Evolutionary conservation across 1,140 invertebrate genomes (phyloP).

Genomic region (Melipona quadrifasciata): DNA sequence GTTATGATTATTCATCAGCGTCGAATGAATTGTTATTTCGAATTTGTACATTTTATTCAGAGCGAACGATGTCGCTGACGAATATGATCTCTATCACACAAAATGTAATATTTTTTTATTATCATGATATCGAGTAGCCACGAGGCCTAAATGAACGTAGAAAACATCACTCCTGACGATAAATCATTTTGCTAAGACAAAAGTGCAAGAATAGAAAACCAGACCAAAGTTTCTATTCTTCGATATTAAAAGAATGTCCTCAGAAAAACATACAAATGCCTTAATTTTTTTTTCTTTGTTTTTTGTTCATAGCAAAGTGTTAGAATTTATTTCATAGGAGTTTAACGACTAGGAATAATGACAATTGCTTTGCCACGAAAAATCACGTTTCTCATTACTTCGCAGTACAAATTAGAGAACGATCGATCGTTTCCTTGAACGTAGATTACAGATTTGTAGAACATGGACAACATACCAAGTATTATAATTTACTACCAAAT

Average conservation of each 20-base stretch:
- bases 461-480: conserved; percentile 26
- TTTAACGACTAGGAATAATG: background rate
- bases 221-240: conserved; percentile 3
- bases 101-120: conserved; percentile 35
- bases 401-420: conserved; percentile 31
- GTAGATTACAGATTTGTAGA: background rate
- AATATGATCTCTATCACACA: conserved; percentile 36
- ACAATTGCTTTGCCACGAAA: background rate
- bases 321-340: conserved; percentile 22
- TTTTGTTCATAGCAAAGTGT: conserved; percentile 10
- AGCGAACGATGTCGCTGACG: background rate
- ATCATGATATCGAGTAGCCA: background rate
- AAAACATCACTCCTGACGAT: background rate
- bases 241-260: background rate
- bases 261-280: conserved; percentile 17
- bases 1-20: conserved; percentile 39
- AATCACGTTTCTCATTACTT: conserved; percentile 9
- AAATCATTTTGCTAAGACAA: background rate
- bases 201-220: background rate
- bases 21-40: background rate
- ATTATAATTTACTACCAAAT: conserved; percentile 44
- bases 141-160: background rate
- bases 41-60: conserved; percentile 5
- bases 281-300: background rate
- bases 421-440: background rate